These are phyloP conservation scores for Psettodes erumei DNA, from an alignment of 2,113 vertebrate genomes.

Conservation along the genomic window DNA sequence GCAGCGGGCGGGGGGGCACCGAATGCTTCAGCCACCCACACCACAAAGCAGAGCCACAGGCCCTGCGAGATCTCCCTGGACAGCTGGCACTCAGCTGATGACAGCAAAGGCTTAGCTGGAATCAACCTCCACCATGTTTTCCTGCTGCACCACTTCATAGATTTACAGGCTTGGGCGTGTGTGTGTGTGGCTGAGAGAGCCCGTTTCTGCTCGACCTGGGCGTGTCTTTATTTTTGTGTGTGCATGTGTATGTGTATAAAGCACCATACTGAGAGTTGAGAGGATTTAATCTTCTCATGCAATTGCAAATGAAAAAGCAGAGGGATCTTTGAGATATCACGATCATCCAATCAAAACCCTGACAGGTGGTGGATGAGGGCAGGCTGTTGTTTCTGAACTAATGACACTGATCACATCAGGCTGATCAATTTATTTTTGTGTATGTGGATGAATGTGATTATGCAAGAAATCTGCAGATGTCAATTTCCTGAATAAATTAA, in stretches of 20 bases:
- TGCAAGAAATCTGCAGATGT: background rate
- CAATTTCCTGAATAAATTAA: slow-evolving; percentile 22
- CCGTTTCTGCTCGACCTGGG: slow-evolving; percentile 27
- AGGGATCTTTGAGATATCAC: slow-evolving; percentile 41
- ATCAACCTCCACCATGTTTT: slow-evolving; percentile 65
- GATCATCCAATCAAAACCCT: slow-evolving; percentile 21
- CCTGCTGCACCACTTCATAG: slow-evolving; percentile 51
- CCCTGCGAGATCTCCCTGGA: slow-evolving; percentile 54
- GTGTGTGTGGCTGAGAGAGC: slow-evolving; percentile 30
- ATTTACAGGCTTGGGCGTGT: slow-evolving; percentile 30
- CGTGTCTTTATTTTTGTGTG: slow-evolving; percentile 20
- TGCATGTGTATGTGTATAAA: background rate
- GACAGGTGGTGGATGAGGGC: slow-evolving; percentile 40
- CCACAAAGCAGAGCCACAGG: slow-evolving; percentile 44
- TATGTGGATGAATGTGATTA: slow-evolving; percentile 39
- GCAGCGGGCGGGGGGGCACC: slow-evolving; percentile 24
- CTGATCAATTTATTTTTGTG: slow-evolving; percentile 48
- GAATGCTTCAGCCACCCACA: slow-evolving; percentile 59
- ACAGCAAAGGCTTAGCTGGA: slow-evolving; percentile 70
- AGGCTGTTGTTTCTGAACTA: slow-evolving; percentile 16
- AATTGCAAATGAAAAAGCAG: slow-evolving; percentile 59
- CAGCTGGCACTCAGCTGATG: slow-evolving; percentile 82
- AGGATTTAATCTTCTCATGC: slow-evolving; percentile 54
- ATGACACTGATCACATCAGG: slow-evolving; percentile 46
- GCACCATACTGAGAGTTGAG: slow-evolving; percentile 19